Evolutionary conservation across 2,797 vertebrate genomes (phyloP).

Genomic region (Sebastes vulpes): DNA sequence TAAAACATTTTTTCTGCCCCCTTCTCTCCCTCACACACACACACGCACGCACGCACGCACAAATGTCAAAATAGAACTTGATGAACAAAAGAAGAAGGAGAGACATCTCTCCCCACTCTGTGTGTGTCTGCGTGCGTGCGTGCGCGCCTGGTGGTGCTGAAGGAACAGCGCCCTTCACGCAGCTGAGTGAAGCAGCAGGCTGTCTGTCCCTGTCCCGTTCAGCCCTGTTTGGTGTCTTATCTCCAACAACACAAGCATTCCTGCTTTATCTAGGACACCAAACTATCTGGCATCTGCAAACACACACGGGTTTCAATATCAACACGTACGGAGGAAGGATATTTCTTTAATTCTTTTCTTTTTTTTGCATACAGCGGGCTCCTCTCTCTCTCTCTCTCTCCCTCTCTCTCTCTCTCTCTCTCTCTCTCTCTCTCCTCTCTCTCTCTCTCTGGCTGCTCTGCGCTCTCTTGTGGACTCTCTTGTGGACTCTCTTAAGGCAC

Average conservation of each 20-base stretch:
- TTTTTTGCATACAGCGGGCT: background rate
- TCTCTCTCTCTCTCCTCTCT: background rate
- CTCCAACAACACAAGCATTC: constrained; percentile 19
- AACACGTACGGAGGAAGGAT: background rate
- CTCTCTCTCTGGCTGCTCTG: background rate
- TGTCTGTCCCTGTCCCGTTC: background rate
- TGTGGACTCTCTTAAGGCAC: constrained; percentile 57
- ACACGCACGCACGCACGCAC: background rate
- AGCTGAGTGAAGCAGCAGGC: background rate
- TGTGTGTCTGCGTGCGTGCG: background rate
- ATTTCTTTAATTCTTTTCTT: constrained; percentile 1
- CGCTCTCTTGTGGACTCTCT: constrained; percentile 40
- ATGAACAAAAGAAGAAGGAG: background rate
- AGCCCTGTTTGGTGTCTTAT: constrained; percentile 18
- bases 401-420: background rate
- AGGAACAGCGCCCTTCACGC: constrained; percentile 55
- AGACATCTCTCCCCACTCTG: background rate
- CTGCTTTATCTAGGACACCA: constrained; percentile 1
- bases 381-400: background rate
- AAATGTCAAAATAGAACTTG: background rate
- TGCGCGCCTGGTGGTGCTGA: constrained; percentile 48
- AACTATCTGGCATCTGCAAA: constrained; percentile 11
- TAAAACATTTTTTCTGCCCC: background rate
- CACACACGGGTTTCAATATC: constrained; percentile 8
- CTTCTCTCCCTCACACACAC: background rate